phyloP scores from a whole-genome alignment of 2,113 vertebrate species.

The Tetrax tetrax region DNA sequence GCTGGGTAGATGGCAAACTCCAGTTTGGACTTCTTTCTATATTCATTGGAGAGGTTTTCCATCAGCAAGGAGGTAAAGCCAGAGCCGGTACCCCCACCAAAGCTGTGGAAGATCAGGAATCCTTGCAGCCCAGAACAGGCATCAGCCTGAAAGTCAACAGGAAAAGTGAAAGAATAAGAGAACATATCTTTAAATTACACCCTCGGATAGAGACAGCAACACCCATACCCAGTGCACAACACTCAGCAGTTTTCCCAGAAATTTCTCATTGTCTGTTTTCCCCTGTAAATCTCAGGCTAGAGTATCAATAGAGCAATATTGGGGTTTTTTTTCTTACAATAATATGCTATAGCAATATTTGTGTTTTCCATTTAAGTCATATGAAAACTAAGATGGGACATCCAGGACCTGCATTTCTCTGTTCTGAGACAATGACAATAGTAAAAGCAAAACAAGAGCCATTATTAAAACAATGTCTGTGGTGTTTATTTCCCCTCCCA shows the following conservation, averaged over 20 bases:
- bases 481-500: background rate
- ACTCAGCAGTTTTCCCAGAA: background rate
- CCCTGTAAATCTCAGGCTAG: background rate
- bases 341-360: background rate
- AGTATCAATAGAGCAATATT: background rate
- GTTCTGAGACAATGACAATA: background rate
- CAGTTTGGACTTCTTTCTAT: conserved; percentile 91
- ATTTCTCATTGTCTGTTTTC: background rate
- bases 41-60: conserved; percentile 91
- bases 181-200: background rate
- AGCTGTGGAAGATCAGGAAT: conserved; percentile 85
- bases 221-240: background rate
- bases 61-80: conserved; percentile 89
- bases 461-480: background rate
- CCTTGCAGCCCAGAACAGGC: conserved; percentile 82
- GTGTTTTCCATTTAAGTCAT: background rate
- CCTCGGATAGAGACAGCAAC: background rate
- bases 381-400: background rate
- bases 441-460: background rate
- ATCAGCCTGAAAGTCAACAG: conserved; percentile 67
- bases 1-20: conserved; percentile 93
- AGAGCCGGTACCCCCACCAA: conserved; percentile 82
- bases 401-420: background rate
- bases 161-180: background rate
- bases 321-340: background rate